Evolutionary conservation across 2,888 invertebrate genomes (phyloP).

Genomic region (Drosophila lutescens): DNA sequence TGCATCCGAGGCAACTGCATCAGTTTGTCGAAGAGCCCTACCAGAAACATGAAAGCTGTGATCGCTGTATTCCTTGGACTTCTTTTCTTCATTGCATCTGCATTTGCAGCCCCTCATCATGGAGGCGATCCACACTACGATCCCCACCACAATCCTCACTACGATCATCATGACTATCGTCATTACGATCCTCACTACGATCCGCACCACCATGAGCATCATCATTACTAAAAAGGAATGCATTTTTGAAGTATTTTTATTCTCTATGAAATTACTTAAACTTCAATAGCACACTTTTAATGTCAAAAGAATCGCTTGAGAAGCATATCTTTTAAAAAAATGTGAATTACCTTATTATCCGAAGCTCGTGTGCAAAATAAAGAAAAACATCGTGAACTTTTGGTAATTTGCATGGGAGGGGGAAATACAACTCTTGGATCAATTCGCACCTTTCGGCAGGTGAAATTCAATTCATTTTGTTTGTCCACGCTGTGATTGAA

Average conservation of each 20-base stretch:
- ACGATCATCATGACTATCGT: neutral
- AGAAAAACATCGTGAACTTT: constrained; percentile 44
- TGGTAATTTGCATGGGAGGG: constrained; percentile 22
- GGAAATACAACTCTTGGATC: constrained; percentile 13
- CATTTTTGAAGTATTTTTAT: neutral
- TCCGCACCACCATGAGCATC: neutral
- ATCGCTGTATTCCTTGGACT: neutral
- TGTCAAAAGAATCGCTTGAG: neutral
- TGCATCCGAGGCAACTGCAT: neutral
- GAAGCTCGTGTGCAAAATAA: constrained; percentile 31
- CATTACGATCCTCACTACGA: neutral
- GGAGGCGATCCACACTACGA: neutral
- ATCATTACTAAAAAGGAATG: neutral
- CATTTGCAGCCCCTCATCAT: neutral
- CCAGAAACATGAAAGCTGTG: constrained; percentile 5
- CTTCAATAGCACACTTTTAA: too few relatives aligned
- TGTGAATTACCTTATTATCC: neutral
- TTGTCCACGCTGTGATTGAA: constrained; percentile 14
- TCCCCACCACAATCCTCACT: neutral
- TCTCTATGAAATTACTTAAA: too few relatives aligned
- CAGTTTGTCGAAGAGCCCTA: constrained; percentile 1
- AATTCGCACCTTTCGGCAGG: constrained; percentile 32
- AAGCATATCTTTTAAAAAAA: neutral
- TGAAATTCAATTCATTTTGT: constrained; percentile 24
- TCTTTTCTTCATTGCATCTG: constrained; percentile 1